Evolutionary conservation across 2,888 invertebrate species (phyloP).

Genomic region (Alcis repandata): DNA sequence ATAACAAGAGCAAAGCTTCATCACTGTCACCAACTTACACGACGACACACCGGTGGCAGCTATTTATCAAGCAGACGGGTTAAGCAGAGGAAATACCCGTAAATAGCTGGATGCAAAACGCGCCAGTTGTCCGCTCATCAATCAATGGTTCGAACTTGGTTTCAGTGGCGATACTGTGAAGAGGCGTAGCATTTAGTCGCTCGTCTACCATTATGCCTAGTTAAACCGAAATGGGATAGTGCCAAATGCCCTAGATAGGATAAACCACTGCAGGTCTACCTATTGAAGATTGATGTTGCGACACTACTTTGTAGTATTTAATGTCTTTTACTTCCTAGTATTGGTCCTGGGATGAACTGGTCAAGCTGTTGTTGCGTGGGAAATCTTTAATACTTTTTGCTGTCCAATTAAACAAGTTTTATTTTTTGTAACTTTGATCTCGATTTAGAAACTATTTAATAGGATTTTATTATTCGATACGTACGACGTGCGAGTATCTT

Average conservation of each 20-base stretch:
- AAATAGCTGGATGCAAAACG: slow-evolving; percentile 86
- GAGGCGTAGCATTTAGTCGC: slow-evolving; percentile 31
- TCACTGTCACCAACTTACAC: slow-evolving; percentile 13
- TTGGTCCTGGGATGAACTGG: too few relatives aligned
- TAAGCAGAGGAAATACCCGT: slow-evolving; percentile 85
- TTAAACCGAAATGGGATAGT: background rate
- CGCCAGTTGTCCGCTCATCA: slow-evolving; percentile 84
- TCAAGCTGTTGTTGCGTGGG: too few relatives aligned
- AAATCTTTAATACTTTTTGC: too few relatives aligned
- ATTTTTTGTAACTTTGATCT: too few relatives aligned
- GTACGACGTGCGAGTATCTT: too few relatives aligned
- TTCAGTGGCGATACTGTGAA: slow-evolving; percentile 24
- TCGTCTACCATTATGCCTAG: background rate
- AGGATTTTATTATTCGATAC: too few relatives aligned
- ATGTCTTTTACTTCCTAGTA: too few relatives aligned
- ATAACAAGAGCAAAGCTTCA: background rate
- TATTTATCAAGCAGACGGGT: slow-evolving; percentile 84
- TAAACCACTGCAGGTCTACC: background rate
- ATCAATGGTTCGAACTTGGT: slow-evolving; percentile 65
- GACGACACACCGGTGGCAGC: slow-evolving; percentile 55
- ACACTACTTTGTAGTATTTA: background rate
- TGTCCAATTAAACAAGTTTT: too few relatives aligned
- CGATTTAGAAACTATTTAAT: too few relatives aligned
- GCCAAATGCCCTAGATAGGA: background rate
- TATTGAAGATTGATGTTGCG: background rate